Evolutionary conservation across 2,113 vertebrate genomes (phyloP), one percentile per base, ranked within the genome.

Genomic region (Rhombomys opimus): DNA sequence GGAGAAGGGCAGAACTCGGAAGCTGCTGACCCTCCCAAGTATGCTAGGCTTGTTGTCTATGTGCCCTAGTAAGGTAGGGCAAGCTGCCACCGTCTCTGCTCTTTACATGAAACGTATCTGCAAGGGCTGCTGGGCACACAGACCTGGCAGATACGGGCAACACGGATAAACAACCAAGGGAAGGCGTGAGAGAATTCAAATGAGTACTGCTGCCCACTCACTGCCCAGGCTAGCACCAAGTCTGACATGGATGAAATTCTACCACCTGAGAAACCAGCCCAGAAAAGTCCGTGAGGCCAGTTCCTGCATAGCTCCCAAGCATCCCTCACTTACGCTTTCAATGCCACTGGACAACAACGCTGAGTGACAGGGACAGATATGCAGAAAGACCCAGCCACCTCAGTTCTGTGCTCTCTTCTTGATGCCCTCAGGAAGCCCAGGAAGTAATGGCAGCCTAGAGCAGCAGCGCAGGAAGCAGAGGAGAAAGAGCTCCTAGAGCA

Each of bases 151-250:
- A 14, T 0, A 9, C 20, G 59, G 17, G 72, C 78, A 50, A 61
- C 15, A 11, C 54, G 0, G 0, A 41, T 52, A 65, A 27, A 13
- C 2, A 2, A 54, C 5, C 46, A 2, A 57, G 30, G 30, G 52
- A 35, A 91, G 46, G 20, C 9, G 0, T 6, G 22, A 70, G 85
- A 85, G n/a, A 82, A 82, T 68, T 52, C 73, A 87, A 63, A 57
- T 65, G 35, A 27, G 18, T 20, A 78, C 12, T 1, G 15, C 61
- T 32, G 67, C 32, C 90, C 90, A 22, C 38, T 73, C 15, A 63
- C 46, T 67, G 15, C 63, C 32, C 35, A 59, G 52, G 35, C 68
- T 38, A n/a, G 35, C 50, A 88, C 35, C 86, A 68, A 27, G 41
- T 67, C 27, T 68, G 61, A 67, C 63, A 50, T 15, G 38, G 61